Evolutionary conservation across 2,888 invertebrate genomes (phyloP).

Genomic region (Aphrophora alni): DNA sequence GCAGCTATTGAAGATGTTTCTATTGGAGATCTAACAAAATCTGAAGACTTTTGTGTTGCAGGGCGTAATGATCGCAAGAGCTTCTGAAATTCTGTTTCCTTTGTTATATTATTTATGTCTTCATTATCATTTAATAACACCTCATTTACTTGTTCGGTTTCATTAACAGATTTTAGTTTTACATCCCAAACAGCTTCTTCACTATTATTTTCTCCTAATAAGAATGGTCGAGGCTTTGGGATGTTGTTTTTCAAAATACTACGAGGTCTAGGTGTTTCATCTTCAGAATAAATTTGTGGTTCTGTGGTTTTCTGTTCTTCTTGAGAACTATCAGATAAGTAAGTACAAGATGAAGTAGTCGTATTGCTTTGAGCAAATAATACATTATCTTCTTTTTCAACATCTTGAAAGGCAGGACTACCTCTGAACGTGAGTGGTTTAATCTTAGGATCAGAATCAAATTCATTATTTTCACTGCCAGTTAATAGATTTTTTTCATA

Average conservation of each 20-base stretch:
- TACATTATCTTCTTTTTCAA: constrained; percentile 11
- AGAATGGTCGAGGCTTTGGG: constrained; percentile 27
- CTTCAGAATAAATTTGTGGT: constrained; percentile 11
- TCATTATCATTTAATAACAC: neutral
- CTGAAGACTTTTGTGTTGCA: constrained; percentile 46
- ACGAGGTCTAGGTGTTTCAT: constrained; percentile 34
- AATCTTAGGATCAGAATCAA: neutral
- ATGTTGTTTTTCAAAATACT: constrained; percentile 43
- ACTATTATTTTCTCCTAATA: constrained; percentile 21
- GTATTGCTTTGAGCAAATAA: constrained; percentile 10
- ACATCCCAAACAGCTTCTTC: constrained; percentile 23
- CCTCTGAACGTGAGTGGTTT: constrained; percentile 14
- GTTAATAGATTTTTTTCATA: constrained; percentile 39
- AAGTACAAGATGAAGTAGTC: neutral
- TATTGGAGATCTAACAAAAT: neutral
- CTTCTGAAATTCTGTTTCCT: constrained; percentile 56
- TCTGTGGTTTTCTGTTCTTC: constrained; percentile 6
- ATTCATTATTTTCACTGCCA: constrained; percentile 7
- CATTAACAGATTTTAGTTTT: constrained; percentile 23
- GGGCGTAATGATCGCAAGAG: constrained; percentile 55
- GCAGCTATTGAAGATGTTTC: constrained; percentile 40
- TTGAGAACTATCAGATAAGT: neutral
- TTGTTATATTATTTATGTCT: neutral
- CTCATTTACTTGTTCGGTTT: neutral
- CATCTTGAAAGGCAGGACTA: neutral